A percentile compares a stretch with the other conserved stretches of the same genome.
Evolutionary conservation across 2,797 vertebrate genomes (phyloP).

Genomic region (Thalassophryne amazonica): DNA sequence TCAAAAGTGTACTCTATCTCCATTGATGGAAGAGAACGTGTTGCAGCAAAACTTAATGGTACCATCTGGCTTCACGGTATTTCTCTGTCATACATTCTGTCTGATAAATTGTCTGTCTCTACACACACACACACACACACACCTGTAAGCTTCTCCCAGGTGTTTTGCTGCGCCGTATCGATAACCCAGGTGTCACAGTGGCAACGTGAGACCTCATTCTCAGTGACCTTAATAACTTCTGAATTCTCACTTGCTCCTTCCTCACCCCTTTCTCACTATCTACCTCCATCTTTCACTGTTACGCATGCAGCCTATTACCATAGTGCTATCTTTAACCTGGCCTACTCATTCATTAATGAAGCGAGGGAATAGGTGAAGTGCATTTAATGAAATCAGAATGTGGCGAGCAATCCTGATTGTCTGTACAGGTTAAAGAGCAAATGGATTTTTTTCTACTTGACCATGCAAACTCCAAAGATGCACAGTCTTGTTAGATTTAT

Average conservation of each 20-base stretch:
- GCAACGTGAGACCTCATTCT: conserved; percentile 39
- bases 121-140: neutral
- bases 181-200: conserved; percentile 31
- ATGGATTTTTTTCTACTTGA: conserved; percentile 24
- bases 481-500: neutral
- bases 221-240: conserved; percentile 54
- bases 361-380: conserved; percentile 56
- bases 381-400: conserved; percentile 62
- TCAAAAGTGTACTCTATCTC: too few species aligned
- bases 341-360: conserved; percentile 66
- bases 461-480: conserved; percentile 20
- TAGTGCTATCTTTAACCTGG: conserved; percentile 62
- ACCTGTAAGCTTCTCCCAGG: neutral
- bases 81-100: too few species aligned
- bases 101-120: neutral
- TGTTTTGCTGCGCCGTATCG: conserved; percentile 18
- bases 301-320: conserved; percentile 51
- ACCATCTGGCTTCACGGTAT: too few species aligned
- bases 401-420: conserved; percentile 45
- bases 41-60: too few species aligned
- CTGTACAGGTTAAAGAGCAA: conserved; percentile 50
- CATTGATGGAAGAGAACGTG: too few species aligned
- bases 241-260: conserved; percentile 20
- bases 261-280: neutral
- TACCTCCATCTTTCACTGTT: conserved; percentile 34